These are phyloP conservation scores for Volucella zonaria DNA, from an alignment of 2,888 invertebrate genomes.

Conservation along the genomic window DNA sequence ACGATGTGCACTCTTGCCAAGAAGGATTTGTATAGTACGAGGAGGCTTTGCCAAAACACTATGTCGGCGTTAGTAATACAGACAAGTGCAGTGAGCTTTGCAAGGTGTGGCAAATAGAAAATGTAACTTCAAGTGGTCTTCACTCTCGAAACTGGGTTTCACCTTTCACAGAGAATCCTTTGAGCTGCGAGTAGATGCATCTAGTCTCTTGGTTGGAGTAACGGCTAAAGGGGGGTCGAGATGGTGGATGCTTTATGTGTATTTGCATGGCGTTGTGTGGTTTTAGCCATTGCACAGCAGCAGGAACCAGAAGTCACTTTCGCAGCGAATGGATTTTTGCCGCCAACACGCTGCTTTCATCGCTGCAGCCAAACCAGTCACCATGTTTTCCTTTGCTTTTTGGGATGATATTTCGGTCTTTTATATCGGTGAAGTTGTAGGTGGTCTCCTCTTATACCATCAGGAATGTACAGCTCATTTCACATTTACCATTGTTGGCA, in stretches of 20 bases:
- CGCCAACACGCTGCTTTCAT: conserved; percentile 1
- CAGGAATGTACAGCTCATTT: conserved; percentile 62
- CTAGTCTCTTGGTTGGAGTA: conserved; percentile 53
- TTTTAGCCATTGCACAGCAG: conserved; percentile 45
- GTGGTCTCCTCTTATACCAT: conserved; percentile 24
- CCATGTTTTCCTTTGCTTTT: conserved; percentile 53
- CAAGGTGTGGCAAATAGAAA: conserved; percentile 20
- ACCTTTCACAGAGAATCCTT: conserved; percentile 36
- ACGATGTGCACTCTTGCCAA: conserved; percentile 23
- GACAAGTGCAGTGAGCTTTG: neutral
- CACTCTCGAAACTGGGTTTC: neutral
- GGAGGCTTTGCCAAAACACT: conserved; percentile 58
- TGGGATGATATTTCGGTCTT: conserved; percentile 64
- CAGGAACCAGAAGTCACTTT: conserved; percentile 53
- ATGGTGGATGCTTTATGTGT: conserved; percentile 37
- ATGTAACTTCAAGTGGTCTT: conserved; percentile 62
- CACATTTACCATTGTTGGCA: conserved; percentile 61
- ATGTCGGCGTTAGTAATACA: conserved; percentile 55
- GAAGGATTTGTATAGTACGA: neutral
- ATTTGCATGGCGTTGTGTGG: conserved; percentile 71
- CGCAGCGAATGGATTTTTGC: conserved; percentile 48
- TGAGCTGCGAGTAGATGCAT: conserved; percentile 28
- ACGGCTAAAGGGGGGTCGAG: conserved; percentile 9
- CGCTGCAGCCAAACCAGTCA: conserved; percentile 5
- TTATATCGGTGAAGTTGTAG: conserved; percentile 44